Conservation (phyloP, 2,888 invertebrate species). For the Polydrusus pterygomalis region DNA sequence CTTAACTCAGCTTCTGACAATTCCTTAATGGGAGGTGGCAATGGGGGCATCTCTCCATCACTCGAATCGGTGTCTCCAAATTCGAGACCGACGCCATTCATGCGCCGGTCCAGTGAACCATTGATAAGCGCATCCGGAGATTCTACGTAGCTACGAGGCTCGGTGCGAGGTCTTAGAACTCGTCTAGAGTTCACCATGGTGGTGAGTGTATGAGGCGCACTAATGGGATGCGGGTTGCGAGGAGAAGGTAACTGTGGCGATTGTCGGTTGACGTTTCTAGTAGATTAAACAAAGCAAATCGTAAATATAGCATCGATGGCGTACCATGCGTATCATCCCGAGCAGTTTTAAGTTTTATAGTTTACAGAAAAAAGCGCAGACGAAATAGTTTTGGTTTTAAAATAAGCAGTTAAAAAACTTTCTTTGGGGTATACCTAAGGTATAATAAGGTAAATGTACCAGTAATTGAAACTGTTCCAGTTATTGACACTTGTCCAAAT, state of each 20-base stretch:
- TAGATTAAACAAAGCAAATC: background rate
- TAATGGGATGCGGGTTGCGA: background rate
- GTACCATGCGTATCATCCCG: too few relatives aligned
- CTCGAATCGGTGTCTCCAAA: constrained; percentile 81
- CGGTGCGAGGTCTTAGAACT: constrained; percentile 87
- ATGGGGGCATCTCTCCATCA: constrained; percentile 79
- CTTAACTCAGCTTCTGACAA: constrained; percentile 69
- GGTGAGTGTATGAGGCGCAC: background rate
- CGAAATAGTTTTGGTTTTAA: too few relatives aligned
- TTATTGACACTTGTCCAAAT: too few relatives aligned
- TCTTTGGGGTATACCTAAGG: too few relatives aligned
- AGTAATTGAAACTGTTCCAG: too few relatives aligned
- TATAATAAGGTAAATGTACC: too few relatives aligned
- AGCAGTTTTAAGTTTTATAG: too few relatives aligned
- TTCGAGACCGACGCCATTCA: constrained; percentile 66
- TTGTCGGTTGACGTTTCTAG: constrained; percentile 37
- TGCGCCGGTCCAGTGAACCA: constrained; percentile 60
- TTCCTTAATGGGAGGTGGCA: constrained; percentile 81
- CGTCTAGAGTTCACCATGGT: constrained; percentile 72
- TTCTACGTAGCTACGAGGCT: constrained; percentile 90
- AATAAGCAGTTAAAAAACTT: too few relatives aligned
- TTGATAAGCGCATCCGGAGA: constrained; percentile 76
- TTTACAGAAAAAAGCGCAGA: too few relatives aligned
- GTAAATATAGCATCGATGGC: background rate
- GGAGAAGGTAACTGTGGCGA: constrained; percentile 23